Base-by-base conservation (phyloP, 2,113 vertebrate genomes). In the Channa maculata region DNA sequence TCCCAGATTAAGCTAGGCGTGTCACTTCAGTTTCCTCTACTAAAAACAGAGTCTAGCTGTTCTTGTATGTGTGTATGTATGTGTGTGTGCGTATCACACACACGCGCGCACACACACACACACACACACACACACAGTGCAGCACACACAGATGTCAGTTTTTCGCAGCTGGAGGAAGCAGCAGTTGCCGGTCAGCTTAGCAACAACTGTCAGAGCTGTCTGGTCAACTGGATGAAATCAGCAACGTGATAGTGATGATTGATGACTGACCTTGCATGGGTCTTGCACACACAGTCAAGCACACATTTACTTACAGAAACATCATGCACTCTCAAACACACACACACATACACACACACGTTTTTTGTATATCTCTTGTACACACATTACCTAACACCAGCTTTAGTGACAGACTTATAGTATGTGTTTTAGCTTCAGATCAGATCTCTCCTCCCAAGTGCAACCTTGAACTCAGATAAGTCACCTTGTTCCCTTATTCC, bases 1-100 rank as follows among this genome's bases (percentile, higher is more conserved):
- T 90, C 87, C 80, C 72, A 85, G 54, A 62, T 67, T 65, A 89
- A 79, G 61, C 71, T 59, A 79, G 91, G 90, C 2, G 86, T 90
- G 85, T 75, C 63, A 24, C 45, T 50, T 86, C 60, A 37, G 79
- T 84, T 92, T 92, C 86, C 89, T 88, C 65, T 83, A 49, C 68
- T 72, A 60, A 71, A 81, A 81, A 63, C 74, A 78, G 15, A 53
- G 9, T 46, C 5, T 3, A 14, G 15, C 58, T 57, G 57, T 37
- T 54, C n/a, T 77, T 70, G 55, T 24, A 24, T 24, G 24, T 24
- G 24, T 24, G 24, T 24, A 24, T 24, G 24, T 24, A 24, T 24
- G 24, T 24, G 24, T 24, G 24, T 24, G 24, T 24, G 24, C 24
- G 24, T 24, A 24, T 24, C 46, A 39, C 13, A 41, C 54, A 45